These are phyloP conservation scores for Dromiciops gliroides DNA, from an alignment of 2,113 vertebrate species.

Conservation along the genomic window DNA sequence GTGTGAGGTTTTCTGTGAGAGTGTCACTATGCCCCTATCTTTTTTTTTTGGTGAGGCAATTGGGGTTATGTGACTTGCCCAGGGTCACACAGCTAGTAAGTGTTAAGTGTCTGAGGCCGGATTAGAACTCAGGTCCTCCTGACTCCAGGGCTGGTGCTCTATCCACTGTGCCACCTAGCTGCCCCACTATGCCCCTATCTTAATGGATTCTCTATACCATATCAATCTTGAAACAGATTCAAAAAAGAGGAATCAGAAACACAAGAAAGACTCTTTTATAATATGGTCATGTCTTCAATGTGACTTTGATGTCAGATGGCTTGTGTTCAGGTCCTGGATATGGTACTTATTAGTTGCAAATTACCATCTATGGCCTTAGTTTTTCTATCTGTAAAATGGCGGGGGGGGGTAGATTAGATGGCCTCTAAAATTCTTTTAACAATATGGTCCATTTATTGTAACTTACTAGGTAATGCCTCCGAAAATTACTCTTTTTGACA, in stretches of 20 bases:
- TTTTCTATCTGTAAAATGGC: not conserved
- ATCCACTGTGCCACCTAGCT: too few species aligned
- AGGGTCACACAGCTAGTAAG: too few species aligned
- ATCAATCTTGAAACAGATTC: not conserved
- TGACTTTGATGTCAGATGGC: not conserved
- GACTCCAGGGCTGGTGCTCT: too few species aligned
- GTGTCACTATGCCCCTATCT: not conserved
- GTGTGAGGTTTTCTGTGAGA: not conserved
- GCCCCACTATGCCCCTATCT: not conserved
- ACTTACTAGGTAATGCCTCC: not conserved
- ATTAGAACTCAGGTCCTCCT: too few species aligned
- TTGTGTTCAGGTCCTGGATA: not conserved
- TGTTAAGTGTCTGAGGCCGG: too few species aligned
- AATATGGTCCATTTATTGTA: not conserved
- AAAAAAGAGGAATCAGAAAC: not conserved
- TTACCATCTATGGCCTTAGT: not conserved
- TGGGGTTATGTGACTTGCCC: too few species aligned
- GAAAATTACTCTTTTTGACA: constrained; percentile 4
- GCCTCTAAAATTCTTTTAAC: not conserved
- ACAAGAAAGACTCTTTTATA: not conserved
- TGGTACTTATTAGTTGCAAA: not conserved
- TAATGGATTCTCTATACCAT: not conserved
- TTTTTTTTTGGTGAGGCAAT: too few species aligned
- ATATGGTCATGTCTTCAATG: not conserved
- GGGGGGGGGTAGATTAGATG: not conserved